Base-by-base conservation (phyloP, 2,888 invertebrate genomes). In the Drosophila trichaetosa region DNA sequence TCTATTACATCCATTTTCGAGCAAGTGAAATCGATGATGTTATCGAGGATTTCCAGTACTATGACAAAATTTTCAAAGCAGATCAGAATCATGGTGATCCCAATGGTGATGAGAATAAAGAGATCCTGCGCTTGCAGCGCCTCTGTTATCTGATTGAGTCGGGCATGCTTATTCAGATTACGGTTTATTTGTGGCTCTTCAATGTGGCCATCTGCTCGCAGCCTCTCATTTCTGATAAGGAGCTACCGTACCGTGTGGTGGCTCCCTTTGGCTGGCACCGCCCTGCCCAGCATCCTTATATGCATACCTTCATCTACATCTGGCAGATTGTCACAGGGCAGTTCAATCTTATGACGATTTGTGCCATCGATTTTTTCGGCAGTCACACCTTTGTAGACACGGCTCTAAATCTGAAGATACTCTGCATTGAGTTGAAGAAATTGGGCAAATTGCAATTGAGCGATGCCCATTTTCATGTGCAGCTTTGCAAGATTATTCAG, bases 341-440 rank as follows among this genome's bases (percentile, higher is more conserved):
- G 1, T 79, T 78, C 54, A 80, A 85, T 38, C 61, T 92, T 4
- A n/a, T 72, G 36, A n/a, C 72, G 4, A 87, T 92, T 31, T 54
- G 89, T 4, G 58, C 73, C 2, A 81, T 90, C n/a, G 92, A 92
- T 62, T 61, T 81, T 24, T 11, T 87, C 7, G 84, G 87, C n/a
- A 68, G 79, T 36, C 42, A 75, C 31, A 74, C 78, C 0, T 82
- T 92, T 29, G 56, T 78, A 2, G 89, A 92, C 27, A 91, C 89
- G 0, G 82, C 91, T 0, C 65, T 89, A 4, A 90, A 91, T 62
- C 78, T 92, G 34, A 87, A 87, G 60, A 77, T 91, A 2, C 75
- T 92, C 3, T 88, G 91, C 57, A 67, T 90, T n/a, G 82, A 82
- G 42, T 69, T 91, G 4, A 68, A 77, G 1, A 80, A 85, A 4